These are phyloP conservation scores for Teleopsis dalmanni DNA, from an alignment of 1,140 invertebrate species.

Conservation along the genomic window DNA sequence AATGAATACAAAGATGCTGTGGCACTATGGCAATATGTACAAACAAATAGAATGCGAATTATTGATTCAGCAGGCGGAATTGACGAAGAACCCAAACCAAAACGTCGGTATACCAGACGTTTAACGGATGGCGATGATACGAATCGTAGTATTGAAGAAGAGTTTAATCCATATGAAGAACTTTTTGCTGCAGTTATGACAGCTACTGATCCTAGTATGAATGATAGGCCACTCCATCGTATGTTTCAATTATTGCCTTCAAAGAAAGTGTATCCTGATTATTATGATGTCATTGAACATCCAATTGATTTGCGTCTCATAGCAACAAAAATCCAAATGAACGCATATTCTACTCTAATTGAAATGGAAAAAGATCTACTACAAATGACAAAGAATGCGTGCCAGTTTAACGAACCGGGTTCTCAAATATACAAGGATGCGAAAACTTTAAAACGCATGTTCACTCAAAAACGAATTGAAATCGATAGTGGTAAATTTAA, in stretches of 20 bases:
- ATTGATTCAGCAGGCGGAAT: conserved; percentile 39
- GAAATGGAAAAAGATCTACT: conserved; percentile 88
- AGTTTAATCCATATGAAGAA: conserved; percentile 66
- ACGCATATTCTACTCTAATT: conserved; percentile 63
- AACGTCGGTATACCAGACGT: conserved; percentile 32
- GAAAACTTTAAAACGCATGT: conserved; percentile 74
- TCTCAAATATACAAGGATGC: conserved; percentile 96
- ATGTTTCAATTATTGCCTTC: conserved; percentile 87
- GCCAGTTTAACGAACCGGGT: conserved; percentile 91
- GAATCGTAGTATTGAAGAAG: conserved; percentile 62
- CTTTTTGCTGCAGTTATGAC: conserved; percentile 75
- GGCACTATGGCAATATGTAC: conserved; percentile 82
- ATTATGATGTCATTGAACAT: conserved; percentile 91
- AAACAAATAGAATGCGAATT: conserved; percentile 49
- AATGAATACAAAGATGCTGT: conserved; percentile 86
- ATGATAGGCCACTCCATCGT: conserved; percentile 70
- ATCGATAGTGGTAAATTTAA: conserved; percentile 43
- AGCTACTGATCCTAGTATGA: conserved; percentile 66
- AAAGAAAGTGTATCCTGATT: conserved; percentile 89
- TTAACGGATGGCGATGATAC: conserved; percentile 50
- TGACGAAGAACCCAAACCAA: conserved; percentile 32
- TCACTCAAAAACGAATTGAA: conserved; percentile 48
- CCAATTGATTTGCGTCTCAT: conserved; percentile 95
- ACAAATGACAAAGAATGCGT: conserved; percentile 91
- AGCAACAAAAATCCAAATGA: conserved; percentile 81